phyloP scores from a whole-genome alignment of 2,113 vertebrate genomes.

The Callipepla californica region DNA sequence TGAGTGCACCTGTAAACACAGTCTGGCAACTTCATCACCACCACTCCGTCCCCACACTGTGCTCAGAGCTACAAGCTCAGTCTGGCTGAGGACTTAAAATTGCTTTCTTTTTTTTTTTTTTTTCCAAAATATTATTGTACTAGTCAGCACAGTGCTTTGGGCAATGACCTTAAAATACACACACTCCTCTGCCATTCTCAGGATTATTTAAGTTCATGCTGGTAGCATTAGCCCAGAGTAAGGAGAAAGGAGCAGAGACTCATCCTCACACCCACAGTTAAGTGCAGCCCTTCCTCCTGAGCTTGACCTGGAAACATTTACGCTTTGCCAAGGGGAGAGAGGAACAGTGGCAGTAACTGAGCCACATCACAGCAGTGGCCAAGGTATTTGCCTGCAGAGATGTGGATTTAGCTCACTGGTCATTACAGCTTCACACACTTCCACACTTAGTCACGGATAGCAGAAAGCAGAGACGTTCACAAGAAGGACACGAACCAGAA shows the following conservation, averaged over 20 bases:
- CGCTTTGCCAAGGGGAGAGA: neutral
- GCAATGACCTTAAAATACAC: neutral
- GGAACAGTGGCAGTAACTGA: neutral
- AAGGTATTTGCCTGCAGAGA: neutral
- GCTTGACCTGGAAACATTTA: neutral
- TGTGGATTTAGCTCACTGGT: neutral
- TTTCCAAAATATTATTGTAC: neutral
- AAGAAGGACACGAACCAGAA: conserved; percentile 70
- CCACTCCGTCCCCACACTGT: neutral
- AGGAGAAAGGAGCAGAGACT: neutral
- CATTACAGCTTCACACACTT: neutral
- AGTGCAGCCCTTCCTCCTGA: neutral
- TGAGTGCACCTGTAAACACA: neutral
- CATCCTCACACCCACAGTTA: neutral
- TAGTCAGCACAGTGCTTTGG: neutral
- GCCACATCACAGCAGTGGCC: neutral
- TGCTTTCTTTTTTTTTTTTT: neutral
- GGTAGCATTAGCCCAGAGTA: fast-evolving
- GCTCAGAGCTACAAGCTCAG: fast-evolving
- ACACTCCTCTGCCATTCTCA: neutral
- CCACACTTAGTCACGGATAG: neutral
- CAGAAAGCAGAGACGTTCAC: neutral
- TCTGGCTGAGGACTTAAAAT: neutral
- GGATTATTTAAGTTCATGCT: neutral
- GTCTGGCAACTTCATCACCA: neutral